A percentile compares a stretch with the other conserved stretches of the same genome.
Evolutionary conservation across 1,140 invertebrate species (phyloP).

Genomic region (Archegozetes longisetosus): DNA sequence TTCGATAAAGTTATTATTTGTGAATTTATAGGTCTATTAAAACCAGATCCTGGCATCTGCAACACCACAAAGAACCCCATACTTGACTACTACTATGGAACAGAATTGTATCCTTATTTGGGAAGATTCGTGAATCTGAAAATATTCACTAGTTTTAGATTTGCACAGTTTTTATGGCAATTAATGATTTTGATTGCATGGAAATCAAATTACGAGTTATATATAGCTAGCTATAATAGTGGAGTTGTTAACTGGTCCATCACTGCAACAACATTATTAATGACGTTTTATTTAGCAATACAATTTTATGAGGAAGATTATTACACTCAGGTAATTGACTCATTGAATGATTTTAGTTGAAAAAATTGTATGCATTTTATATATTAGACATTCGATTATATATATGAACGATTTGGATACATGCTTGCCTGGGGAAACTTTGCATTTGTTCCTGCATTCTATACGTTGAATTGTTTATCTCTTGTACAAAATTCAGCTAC

Average conservation of each 20-base stretch:
- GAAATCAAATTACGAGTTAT: conserved; percentile 17
- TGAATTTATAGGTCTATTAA: conserved; percentile 27
- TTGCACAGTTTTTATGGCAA: conserved; percentile 43
- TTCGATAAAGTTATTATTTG: no score
- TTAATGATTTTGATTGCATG: conserved; percentile 30
- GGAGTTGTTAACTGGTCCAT: conserved; percentile 32
- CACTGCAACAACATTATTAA: conserved; percentile 31
- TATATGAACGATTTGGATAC: conserved; percentile 28
- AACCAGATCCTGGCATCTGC: conserved; percentile 27
- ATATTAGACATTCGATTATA: conserved; percentile 7
- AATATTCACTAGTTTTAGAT: conserved; percentile 34
- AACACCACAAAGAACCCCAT: conserved; percentile 30
- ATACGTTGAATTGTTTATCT: conserved; percentile 37
- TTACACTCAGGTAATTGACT: conserved; percentile 44
- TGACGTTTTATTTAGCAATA: conserved; percentile 39
- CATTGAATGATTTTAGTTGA: no score
- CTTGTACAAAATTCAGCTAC: conserved; percentile 33
- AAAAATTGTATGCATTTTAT: no score
- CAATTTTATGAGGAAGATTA: conserved; percentile 47
- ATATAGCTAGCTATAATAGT: conserved; percentile 30
- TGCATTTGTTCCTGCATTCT: conserved; percentile 38
- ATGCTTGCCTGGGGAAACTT: conserved; percentile 45
- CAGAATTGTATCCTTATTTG: conserved; percentile 31
- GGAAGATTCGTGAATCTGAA: conserved; percentile 31
- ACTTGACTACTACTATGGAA: conserved; percentile 35